phyloP scores from a whole-genome alignment of 2,797 vertebrate species.

The Mus spretus region DNA sequence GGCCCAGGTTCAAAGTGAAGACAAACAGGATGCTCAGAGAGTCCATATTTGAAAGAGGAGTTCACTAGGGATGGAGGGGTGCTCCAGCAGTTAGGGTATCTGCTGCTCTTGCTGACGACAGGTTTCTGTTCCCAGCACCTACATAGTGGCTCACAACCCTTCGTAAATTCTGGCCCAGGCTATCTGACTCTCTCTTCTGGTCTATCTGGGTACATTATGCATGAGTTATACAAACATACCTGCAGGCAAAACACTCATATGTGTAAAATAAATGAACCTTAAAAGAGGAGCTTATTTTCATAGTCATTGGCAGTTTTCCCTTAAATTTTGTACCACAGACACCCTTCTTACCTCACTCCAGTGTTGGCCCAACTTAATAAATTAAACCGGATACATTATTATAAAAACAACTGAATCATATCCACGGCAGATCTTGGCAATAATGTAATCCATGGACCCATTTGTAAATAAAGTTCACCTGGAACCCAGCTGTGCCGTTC shows the following conservation, averaged over 20 bases:
- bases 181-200: not conserved
- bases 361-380: not conserved
- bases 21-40: not conserved
- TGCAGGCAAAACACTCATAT: not conserved
- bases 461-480: constrained; percentile 44
- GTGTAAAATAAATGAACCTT: constrained; percentile 25
- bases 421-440: not conserved
- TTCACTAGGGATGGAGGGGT: not conserved
- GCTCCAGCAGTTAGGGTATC: not conserved
- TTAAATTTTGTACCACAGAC: not conserved
- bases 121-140: not conserved
- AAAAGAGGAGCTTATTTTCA: not conserved
- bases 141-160: not conserved
- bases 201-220: not conserved
- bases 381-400: constrained; percentile 31
- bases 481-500: not conserved
- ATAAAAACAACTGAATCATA: constrained; percentile 53
- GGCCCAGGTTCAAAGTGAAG: not conserved
- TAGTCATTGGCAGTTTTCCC: not conserved
- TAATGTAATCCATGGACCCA: not conserved
- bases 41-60: not conserved
- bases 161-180: not conserved
- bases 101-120: not conserved
- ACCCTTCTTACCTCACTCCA: not conserved
- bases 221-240: not conserved